These are phyloP conservation scores for Nomada fucata DNA, from an alignment of 2,888 invertebrate genomes.

Conservation along the genomic window DNA sequence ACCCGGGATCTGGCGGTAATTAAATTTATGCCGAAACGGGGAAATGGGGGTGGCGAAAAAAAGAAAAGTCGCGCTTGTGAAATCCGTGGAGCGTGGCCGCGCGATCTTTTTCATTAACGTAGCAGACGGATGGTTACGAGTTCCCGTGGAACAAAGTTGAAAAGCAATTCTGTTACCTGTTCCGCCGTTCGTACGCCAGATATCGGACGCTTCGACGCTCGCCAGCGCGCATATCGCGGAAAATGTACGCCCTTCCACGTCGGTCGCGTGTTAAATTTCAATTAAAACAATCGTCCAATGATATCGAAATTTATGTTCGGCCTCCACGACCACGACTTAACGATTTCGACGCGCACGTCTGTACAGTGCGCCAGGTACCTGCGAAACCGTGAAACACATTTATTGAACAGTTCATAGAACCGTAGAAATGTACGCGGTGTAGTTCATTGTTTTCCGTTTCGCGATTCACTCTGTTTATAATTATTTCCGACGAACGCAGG, in stretches of 20 bases:
- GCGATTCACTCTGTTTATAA: constrained; percentile 4
- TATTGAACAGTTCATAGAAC: neutral
- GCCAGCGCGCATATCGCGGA: constrained; percentile 26
- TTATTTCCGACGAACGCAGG: neutral
- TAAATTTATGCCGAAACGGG: constrained; percentile 55
- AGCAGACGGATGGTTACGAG: constrained; percentile 24
- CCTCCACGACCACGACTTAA: constrained; percentile 24
- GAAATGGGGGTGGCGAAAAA: neutral
- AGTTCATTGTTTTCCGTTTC: constrained; percentile 20
- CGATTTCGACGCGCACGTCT: neutral
- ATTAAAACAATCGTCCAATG: constrained; percentile 37
- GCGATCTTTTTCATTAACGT: constrained; percentile 61
- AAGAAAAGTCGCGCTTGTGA: constrained; percentile 31
- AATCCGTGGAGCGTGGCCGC: constrained; percentile 23
- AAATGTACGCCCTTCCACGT: neutral
- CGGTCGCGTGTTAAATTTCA: constrained; percentile 38
- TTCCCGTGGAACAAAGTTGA: constrained; percentile 9
- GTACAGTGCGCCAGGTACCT: neutral
- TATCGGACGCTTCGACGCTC: constrained; percentile 40
- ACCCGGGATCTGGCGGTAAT: constrained; percentile 47
- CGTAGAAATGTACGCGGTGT: constrained; percentile 9
- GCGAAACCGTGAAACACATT: neutral
- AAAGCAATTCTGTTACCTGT: constrained; percentile 36
- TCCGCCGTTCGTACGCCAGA: neutral
- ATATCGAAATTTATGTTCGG: constrained; percentile 43